Base-by-base conservation (phyloP, 2,797 vertebrate species). In the Gobionotothen gibberifrons region DNA sequence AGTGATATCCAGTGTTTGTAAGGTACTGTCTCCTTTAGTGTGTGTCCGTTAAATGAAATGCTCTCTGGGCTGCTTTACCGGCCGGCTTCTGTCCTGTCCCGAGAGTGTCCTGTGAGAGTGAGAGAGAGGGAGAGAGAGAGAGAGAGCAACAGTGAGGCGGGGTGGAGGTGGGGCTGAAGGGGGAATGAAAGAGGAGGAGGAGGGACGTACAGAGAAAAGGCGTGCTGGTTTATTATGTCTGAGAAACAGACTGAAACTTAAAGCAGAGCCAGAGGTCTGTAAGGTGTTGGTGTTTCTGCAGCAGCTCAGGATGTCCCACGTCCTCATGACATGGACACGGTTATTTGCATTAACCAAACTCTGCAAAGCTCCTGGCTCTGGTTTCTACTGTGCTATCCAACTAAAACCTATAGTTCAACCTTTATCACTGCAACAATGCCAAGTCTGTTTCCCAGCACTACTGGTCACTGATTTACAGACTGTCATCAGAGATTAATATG, bases 31-130 rank as follows among this genome's bases (percentile, higher is more conserved):
- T 75, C 53, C 36, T 82, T 78, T 16, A 62, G 19, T 32, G 52
- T 61, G 56, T 66, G 67, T 52, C 55, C 64, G 80, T 87, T 22
- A 70, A 83, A 85, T 59, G 1, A 60, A 78, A 71, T 32, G 16
- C 53, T 65, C 53, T 57, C 52, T 68, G 74, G 74, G 83, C 51
- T 78, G 76, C 69, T 83, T 65, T 60, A 67, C 83, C 76, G 79
- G 81, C 84, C 79, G 80, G 87, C 87, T 78, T 60, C 78, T 82
- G 83, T 84, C 83, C 86, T 57, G 74, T 85, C 76, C 69, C 16
- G 54, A 74, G 74, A 42, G 70, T 77, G 81, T 89, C 89, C 89
- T 90, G 81, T 83, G 77, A 85, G 61, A 43, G 43, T 51, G 64
- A 66, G 69, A 57, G 66, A 76, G 77, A 53, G 77, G 72, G 16